phyloP scores from a whole-genome alignment of 2,113 vertebrate genomes.

The Cheirogaleus medius region DNA sequence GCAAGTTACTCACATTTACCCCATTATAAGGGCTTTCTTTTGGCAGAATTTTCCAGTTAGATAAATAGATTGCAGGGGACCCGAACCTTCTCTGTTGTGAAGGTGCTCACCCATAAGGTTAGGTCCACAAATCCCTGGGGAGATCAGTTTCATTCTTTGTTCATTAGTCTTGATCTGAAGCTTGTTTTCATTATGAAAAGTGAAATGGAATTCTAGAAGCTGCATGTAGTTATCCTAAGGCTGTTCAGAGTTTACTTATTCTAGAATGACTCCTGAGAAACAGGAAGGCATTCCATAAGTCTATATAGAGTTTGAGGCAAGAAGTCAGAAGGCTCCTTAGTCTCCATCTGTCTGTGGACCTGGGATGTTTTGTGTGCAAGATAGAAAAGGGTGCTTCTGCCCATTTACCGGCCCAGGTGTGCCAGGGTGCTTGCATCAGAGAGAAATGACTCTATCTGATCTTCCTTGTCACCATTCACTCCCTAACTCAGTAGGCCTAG shows the following conservation, averaged over 20 bases:
- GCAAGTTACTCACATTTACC: not conserved
- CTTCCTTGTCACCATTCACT: not conserved
- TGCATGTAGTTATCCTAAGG: not conserved
- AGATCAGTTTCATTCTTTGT: not conserved
- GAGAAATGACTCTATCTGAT: not conserved
- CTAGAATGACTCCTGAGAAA: not conserved
- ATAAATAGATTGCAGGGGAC: not conserved
- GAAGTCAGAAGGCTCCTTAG: not conserved
- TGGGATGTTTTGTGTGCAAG: too few species aligned
- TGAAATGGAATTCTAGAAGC: not conserved
- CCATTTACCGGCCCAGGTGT: not conserved
- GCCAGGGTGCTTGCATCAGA: not conserved
- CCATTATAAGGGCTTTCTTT: not conserved
- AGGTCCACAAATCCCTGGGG: not conserved
- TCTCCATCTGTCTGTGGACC: not conserved
- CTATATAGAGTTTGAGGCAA: not conserved
- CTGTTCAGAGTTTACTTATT: not conserved
- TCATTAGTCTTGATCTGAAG: not conserved
- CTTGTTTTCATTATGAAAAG: not conserved
- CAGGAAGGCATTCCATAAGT: not conserved
- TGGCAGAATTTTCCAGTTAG: not conserved
- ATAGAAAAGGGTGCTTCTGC: not conserved
- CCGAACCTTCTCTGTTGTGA: not conserved
- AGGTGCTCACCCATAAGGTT: not conserved
- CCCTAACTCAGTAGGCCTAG: not conserved